These are phyloP conservation scores for Stegodyphus dumicola DNA, from an alignment of 1,140 invertebrate genomes.

Conservation along the genomic window DNA sequence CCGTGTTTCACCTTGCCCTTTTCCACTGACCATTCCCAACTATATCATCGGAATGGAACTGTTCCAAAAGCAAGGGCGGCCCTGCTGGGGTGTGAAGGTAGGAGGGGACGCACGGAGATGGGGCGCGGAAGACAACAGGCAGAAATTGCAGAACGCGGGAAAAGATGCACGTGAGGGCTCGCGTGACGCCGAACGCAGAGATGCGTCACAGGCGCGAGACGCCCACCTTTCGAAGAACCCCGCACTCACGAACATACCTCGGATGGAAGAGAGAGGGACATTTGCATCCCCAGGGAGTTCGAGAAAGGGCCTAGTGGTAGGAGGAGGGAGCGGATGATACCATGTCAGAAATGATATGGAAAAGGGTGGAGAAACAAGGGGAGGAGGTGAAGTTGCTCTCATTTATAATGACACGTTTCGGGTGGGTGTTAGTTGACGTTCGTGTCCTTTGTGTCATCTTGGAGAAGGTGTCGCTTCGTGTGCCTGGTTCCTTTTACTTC, in stretches of 20 bases:
- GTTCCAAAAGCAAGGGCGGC: too few relatives aligned
- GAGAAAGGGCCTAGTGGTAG: too few relatives aligned
- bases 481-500: too few relatives aligned
- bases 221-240: background rate
- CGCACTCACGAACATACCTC: too few relatives aligned
- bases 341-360: constrained; percentile 1
- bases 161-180: constrained; percentile 39
- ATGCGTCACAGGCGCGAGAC: constrained; percentile 23
- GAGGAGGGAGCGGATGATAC: background rate
- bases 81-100: too few relatives aligned
- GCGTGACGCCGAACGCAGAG: constrained; percentile 30
- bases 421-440: background rate
- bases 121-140: background rate
- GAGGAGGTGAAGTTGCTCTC: background rate
- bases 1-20: too few relatives aligned
- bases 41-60: too few relatives aligned
- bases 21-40: too few relatives aligned
- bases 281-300: background rate
- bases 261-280: background rate
- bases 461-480: background rate
- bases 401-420: constrained; percentile 51
- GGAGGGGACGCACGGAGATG: background rate
- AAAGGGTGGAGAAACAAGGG: background rate
- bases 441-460: background rate
- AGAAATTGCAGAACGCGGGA: constrained; percentile 48